Percentiles rank a stretch among this genome's conserved stretches.
Evolutionary conservation across 1,140 invertebrate species (phyloP).

Genomic region (Thaumatotibia leucotreta): DNA sequence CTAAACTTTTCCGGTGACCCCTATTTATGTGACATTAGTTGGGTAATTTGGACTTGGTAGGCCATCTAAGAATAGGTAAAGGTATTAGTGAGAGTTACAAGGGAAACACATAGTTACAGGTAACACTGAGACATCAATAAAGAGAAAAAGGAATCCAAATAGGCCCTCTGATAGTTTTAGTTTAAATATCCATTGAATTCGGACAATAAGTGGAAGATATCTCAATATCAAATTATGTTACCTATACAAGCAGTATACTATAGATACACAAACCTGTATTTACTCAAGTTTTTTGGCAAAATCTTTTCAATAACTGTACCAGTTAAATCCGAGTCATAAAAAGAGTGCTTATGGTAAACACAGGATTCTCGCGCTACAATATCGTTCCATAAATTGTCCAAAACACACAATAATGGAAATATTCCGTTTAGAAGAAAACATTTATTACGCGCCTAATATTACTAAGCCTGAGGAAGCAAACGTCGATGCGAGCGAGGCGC

Average conservation of each 20-base stretch:
- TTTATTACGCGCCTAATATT: constrained; percentile 74
- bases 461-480: constrained; percentile 72
- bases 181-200: constrained; percentile 22
- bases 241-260: too few relatives aligned
- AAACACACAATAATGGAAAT: constrained; percentile 50
- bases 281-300: neutral
- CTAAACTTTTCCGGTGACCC: constrained; percentile 56
- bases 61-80: constrained; percentile 48
- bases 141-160: constrained; percentile 39
- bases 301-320: neutral
- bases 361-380: neutral
- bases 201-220: constrained; percentile 31
- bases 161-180: constrained; percentile 24
- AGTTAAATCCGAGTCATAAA: neutral
- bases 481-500: constrained; percentile 46
- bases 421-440: constrained; percentile 68
- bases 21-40: constrained; percentile 46
- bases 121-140: constrained; percentile 65
- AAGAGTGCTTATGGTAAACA: neutral
- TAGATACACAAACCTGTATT: too few relatives aligned
- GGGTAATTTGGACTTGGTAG: constrained; percentile 37
- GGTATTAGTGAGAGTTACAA: constrained; percentile 48
- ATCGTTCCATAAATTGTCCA: constrained; percentile 43
- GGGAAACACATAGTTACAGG: constrained; percentile 49
- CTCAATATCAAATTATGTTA: neutral